Evolutionary conservation across 2,113 vertebrate species (phyloP), one percentile per base, ranked within the genome.

Genomic region (Takifugu flavidus): DNA sequence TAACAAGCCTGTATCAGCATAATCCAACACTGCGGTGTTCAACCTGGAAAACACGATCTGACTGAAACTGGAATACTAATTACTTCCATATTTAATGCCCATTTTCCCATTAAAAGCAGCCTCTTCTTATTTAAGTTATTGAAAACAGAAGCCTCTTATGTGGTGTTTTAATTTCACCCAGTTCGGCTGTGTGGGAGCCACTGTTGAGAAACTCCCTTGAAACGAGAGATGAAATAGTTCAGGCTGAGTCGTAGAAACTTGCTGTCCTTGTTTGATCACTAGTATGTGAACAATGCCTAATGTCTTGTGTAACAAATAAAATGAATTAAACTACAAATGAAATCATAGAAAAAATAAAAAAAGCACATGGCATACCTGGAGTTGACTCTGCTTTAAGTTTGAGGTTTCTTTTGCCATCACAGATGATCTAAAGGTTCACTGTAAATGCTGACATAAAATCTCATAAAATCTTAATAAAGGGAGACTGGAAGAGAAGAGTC

Each of bases 251-350:
- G 83, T 88, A 88, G 88, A 87, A 83, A 84, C 74, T 83, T 82
- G 79, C 79, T 89, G 88, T 87, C 87, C 81, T 91, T 86, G 88
- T 90, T 89, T 86, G 86, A 90, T 88, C 89, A 90, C 87, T 88
- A 89, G 86, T 91, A 86, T 82, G 87, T 91, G 87, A 89, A 88
- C 80, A 84, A 87, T 87, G 86, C 89, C 88, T 91, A 89, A 87
- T 85, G 86, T 91, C 83, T 90, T 86, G 89, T 91, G 89, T 87
- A 90, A 90, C 83, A 87, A 89, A 88, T 88, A 82, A 77, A 89
- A 86, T 79, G 74, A 90, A 89, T 83, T 87, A 80, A 92, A 92
- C 86, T 89, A 88, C 88, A 86, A 90, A 87, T 87, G 86, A 91
- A 90, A 88, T 79, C 63, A 86, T 76, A 85, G 78, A 88, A 87